Conservation (phyloP, 2,797 vertebrate species). For the Smutsia gigantea region DNA sequence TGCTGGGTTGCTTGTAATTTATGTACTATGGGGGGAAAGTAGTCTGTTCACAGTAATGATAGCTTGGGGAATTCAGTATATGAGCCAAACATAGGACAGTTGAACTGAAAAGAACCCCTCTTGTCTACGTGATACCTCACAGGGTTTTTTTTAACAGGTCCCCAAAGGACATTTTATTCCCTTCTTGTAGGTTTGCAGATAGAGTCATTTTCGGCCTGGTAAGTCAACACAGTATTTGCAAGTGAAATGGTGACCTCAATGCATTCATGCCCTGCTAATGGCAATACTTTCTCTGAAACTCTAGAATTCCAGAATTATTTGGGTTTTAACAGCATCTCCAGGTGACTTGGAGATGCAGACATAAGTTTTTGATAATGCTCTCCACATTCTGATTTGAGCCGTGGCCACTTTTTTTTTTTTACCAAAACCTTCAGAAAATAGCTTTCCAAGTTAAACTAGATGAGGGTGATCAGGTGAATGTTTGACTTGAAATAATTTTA, state of each 20-base stretch:
- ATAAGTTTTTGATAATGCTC: constrained; percentile 74
- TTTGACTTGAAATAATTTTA: constrained; percentile 67
- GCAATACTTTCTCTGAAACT: constrained; percentile 38
- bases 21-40: constrained; percentile 68
- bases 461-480: constrained; percentile 55
- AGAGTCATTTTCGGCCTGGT: constrained; percentile 50
- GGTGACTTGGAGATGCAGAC: constrained; percentile 47
- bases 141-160: constrained; percentile 28
- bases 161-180: constrained; percentile 32
- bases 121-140: constrained; percentile 55
- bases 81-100: constrained; percentile 63
- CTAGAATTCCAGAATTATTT: constrained; percentile 43
- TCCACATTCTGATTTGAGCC: constrained; percentile 65
- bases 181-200: not conserved
- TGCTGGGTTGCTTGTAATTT: constrained; percentile 76
- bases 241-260: constrained; percentile 11
- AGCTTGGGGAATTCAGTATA: constrained; percentile 46
- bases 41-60: constrained; percentile 68
- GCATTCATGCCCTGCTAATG: not conserved
- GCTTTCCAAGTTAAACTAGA: constrained; percentile 72
- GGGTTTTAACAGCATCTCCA: not conserved
- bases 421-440: constrained; percentile 49
- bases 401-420: not conserved
- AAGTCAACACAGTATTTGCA: constrained; percentile 15
- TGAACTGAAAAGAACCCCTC: constrained; percentile 64